Evolutionary conservation across 2,888 invertebrate species (phyloP), one percentile per base, ranked within the genome.

Genomic region (Ormia ochracea): DNA sequence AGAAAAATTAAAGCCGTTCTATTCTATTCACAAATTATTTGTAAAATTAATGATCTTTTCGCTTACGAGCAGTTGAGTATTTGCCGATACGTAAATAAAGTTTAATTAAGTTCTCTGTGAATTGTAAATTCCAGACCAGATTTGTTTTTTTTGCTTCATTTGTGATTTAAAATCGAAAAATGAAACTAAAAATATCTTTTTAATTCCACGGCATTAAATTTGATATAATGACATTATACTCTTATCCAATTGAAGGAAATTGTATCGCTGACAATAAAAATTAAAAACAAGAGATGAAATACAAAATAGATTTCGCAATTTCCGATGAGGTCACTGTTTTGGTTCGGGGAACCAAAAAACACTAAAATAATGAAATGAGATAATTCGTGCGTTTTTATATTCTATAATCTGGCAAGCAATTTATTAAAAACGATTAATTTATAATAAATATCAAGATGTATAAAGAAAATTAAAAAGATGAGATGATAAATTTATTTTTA

Each of bases 271-370:
- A n/a, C 9, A 23, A 26, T 10, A n/a, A 7, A 1, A 14, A 31
- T 31, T 23, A 26, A 4, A 28, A 26, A 43, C n/a, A n/a, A n/a
- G n/a, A n/a, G n/a, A n/a, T n/a, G n/a, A 48, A 63, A 63, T 12
- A 63, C 33, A 36, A 12, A 26, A 26, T 4, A 73, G 45, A 76
- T 75, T 61, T 38, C 21, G 43, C 63, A 52, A 79, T 75, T 79
- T 79, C 59, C 79, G 79, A 79, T 79, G 79, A 79, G 66, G 75
- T 79, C 79, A 79, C 52, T 70, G 4, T 12, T 43, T 10, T 6
- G 28, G 59, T 19, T 14, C 12, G 26, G 43, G n/a, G n/a, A n/a
- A n/a, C n/a, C n/a, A 45, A 56, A 54, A 54, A 54, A 31, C 3
- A 31, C 56, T 4, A 48, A 58, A n/a, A 50, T 38, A 17, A 56